phyloP scores from a whole-genome alignment of 2,888 invertebrate species.

The Creontiades dilutus region DNA sequence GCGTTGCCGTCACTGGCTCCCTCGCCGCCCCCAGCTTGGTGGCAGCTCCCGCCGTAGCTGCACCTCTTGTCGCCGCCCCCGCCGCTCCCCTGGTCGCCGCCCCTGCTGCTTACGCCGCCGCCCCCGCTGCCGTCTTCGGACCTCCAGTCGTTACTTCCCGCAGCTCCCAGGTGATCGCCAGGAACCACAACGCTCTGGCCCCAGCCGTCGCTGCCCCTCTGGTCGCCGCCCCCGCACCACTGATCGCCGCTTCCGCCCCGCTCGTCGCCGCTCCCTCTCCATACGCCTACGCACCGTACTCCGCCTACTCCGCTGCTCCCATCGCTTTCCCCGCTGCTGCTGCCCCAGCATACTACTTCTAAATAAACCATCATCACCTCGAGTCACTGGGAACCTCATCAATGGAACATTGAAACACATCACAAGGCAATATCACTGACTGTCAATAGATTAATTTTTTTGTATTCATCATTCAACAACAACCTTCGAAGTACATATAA shows the following conservation, averaged over 20 bases:
- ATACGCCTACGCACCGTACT: conserved; percentile 78
- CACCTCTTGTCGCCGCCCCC: conserved; percentile 62
- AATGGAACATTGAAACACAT: no score
- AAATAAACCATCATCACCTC: neutral
- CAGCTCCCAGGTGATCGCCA: conserved; percentile 83
- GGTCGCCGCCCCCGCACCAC: conserved; percentile 78
- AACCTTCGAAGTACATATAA: no score
- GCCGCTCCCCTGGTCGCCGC: conserved; percentile 73
- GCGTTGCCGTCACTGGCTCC: conserved; percentile 40
- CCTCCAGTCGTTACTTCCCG: conserved; percentile 84
- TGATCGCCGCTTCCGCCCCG: conserved; percentile 69
- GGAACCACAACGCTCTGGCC: conserved; percentile 79
- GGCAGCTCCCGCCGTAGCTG: conserved; percentile 73
- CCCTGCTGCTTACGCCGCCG: conserved; percentile 68
- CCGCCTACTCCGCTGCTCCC: conserved; percentile 40
- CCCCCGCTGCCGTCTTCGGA: conserved; percentile 72
- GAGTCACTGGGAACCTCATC: no score
- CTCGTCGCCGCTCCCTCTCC: conserved; percentile 59
- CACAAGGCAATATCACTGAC: no score
- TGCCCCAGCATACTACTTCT: conserved; percentile 50
- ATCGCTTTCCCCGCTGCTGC: conserved; percentile 16
- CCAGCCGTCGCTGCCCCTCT: conserved; percentile 78
- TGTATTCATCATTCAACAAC: no score
- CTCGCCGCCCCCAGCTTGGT: conserved; percentile 58
- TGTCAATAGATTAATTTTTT: no score